Evolutionary conservation across 2,888 invertebrate species (phyloP).

Genomic region (Ommatoiulus sabulosus): DNA sequence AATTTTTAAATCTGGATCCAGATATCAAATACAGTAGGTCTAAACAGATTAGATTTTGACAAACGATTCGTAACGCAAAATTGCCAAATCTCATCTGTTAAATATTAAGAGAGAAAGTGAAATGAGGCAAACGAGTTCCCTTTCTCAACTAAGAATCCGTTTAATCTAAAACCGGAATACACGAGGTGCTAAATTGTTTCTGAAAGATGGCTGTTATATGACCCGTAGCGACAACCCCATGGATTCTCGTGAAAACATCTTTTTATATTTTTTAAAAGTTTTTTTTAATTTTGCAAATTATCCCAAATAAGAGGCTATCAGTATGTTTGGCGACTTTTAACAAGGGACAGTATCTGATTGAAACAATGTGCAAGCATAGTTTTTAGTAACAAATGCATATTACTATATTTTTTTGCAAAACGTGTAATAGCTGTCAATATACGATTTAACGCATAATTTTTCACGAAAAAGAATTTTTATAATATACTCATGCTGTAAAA

Average conservation of each 20-base stretch:
- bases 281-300: background rate
- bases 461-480: too few species aligned
- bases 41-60: background rate
- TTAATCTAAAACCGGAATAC: conserved; percentile 3
- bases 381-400: background rate
- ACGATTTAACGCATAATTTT: too few species aligned
- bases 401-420: too few species aligned
- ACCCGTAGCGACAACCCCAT: background rate
- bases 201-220: background rate
- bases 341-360: background rate
- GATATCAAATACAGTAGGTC: background rate
- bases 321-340: background rate
- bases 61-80: background rate
- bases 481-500: too few species aligned
- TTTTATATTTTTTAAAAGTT: background rate
- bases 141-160: background rate
- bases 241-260: background rate
- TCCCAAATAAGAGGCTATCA: background rate
- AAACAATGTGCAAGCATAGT: background rate
- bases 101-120: background rate
- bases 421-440: too few species aligned
- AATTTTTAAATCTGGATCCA: background rate
- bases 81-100: background rate
- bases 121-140: background rate
- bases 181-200: background rate